Evolutionary conservation across 2,113 vertebrate species (phyloP), one percentile per base, ranked within the genome.

Genomic region (Corydoras sp.): DNA sequence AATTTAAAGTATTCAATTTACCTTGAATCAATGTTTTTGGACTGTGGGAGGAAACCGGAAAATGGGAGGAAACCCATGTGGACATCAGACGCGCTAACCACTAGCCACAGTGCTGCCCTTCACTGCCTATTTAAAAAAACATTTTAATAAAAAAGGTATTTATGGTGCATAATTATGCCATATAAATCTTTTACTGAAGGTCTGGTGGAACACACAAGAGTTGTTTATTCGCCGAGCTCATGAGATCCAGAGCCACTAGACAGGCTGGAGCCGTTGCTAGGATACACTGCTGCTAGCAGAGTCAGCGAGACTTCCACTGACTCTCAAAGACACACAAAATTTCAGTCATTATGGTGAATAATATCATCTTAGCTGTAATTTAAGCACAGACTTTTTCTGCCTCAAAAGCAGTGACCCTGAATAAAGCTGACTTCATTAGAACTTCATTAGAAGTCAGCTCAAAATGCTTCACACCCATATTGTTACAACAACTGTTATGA

Each of bases 231-330:
- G 14, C 65, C 24, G 50, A 74, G 64, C 65, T 58, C 72, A 62
- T 68, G 72, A 74, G 64, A 74, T 60, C 49, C 65, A 74, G 58
- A 31, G 18, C 59, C 68, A 74, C 72, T 74, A 65, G 68, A 74
- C 58, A 68, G 68, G 61, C 72, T 74, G 48, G 31, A 68, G 49
- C 49, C 62, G 72, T 74, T 74, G 72, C 72, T 74, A 74, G 72
- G 72, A 74, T 61, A 74, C 72, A 7, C 49, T 62, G 51, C 49
- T 74, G 72, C 72, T 50, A 62, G 72, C 51, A 10, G 71, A 73
- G 72, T 68, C 72, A 61, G 56, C 30, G 6, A 74, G 65, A 68
- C 49, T 68, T 68, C 10, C 32, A 59, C 65, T 62, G 65, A 53
- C 18, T 66, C 29, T 73, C 24, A 58, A 31, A 64, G 14, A 62